Evolutionary conservation across 2,113 vertebrate species (phyloP).

Genomic region (Sebastes schlegelii): DNA sequence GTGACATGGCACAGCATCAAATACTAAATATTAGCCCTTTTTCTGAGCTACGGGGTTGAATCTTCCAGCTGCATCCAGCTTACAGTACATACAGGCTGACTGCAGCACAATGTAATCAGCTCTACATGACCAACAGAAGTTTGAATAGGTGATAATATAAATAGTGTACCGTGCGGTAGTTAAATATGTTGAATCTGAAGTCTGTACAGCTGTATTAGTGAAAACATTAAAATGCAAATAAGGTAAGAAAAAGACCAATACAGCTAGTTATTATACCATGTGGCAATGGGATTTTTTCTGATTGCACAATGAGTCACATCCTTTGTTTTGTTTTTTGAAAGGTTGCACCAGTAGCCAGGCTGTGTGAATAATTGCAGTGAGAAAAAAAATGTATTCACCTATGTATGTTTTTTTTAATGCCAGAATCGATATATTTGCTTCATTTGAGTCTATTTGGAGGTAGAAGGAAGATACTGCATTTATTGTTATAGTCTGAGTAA

Average conservation of each 20-base stretch:
- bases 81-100: not conserved
- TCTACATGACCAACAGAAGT: not conserved
- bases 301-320: conserved; percentile 17
- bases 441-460: too few species aligned
- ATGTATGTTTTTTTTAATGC: too few species aligned
- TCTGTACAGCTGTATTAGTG: not conserved
- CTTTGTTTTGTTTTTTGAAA: not conserved
- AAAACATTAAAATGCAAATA: not conserved
- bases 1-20: conserved; percentile 38
- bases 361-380: too few species aligned
- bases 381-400: too few species aligned
- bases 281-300: not conserved
- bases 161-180: not conserved
- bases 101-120: not conserved
- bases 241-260: not conserved
- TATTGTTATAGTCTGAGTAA: too few species aligned
- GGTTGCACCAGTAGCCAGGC: not conserved
- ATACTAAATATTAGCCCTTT: not conserved
- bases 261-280: not conserved
- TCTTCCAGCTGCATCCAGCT: conserved; percentile 26
- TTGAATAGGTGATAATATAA: not conserved
- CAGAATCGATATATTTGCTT: too few species aligned
- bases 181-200: too few species aligned
- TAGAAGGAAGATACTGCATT: too few species aligned
- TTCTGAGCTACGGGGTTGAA: not conserved